Conservation (phyloP, 2,888 invertebrate species). For the Drosophila affinis region DNA sequence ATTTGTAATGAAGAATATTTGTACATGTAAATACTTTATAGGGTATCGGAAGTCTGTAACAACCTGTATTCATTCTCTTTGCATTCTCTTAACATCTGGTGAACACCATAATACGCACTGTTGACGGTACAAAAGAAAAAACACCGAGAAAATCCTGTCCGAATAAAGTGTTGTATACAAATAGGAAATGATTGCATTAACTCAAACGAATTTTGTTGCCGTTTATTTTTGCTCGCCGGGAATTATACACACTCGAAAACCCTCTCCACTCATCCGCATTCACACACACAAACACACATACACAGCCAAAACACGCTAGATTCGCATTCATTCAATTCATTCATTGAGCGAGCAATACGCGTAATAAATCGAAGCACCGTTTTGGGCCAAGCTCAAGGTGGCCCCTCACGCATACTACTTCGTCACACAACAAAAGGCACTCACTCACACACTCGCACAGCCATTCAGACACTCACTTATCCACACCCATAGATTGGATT, state of each 20-base stretch:
- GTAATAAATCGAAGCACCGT: constrained; percentile 62
- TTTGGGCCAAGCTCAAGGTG: constrained; percentile 43
- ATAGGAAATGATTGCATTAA: constrained; percentile 67
- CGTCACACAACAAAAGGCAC: constrained; percentile 20
- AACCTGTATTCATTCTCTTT: neutral
- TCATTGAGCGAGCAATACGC: constrained; percentile 37
- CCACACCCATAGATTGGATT: constrained; percentile 15
- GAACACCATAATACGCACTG: neutral
- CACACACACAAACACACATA: neutral
- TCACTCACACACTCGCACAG: constrained; percentile 3
- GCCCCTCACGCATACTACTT: constrained; percentile 16
- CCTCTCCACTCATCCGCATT: neutral
- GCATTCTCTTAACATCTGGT: neutral
- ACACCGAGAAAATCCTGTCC: constrained; percentile 44
- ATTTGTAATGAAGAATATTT: too few relatives aligned
- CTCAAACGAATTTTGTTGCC: constrained; percentile 43
- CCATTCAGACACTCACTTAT: neutral
- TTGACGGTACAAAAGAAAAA: constrained; percentile 11
- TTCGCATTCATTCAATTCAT: constrained; percentile 50
- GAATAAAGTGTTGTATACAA: constrained; percentile 43
- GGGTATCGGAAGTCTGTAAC: neutral
- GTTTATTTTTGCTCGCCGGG: constrained; percentile 8
- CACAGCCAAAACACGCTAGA: constrained; percentile 1
- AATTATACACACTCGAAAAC: neutral
- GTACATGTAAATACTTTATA: neutral